Evolutionary conservation across 2,113 vertebrate genomes (phyloP).

Genomic region (Suricata suricatta): DNA sequence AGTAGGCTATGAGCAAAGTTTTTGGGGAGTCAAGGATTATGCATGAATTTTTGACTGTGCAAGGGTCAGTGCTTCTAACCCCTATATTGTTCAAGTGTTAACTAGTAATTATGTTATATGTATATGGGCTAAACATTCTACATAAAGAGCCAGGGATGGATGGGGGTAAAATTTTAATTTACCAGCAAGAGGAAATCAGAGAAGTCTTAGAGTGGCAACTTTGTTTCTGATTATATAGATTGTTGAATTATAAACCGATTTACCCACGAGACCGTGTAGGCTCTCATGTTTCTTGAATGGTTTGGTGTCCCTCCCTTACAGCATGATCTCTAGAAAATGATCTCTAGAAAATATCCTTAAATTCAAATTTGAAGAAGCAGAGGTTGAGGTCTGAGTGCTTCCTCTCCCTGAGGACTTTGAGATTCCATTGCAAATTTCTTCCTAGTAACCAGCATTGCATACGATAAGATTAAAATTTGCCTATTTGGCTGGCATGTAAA

Average conservation of each 20-base stretch:
- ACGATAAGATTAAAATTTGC: background rate
- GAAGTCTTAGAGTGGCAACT: background rate
- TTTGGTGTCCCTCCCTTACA: background rate
- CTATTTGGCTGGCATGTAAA: background rate
- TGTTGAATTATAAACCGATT: conserved; percentile 5
- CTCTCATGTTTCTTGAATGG: background rate
- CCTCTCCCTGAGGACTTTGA: background rate
- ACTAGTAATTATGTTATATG: background rate
- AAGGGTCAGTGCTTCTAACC: background rate
- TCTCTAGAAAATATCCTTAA: background rate
- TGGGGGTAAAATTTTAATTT: background rate
- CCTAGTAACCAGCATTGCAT: background rate
- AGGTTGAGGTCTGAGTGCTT: background rate
- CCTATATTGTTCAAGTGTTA: background rate
- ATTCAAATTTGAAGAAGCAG: background rate
- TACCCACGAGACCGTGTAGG: background rate
- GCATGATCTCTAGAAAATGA: background rate
- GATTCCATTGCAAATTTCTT: background rate
- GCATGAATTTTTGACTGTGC: background rate
- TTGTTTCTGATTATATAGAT: conserved; percentile 5
- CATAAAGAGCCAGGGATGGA: background rate
- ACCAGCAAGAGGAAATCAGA: background rate
- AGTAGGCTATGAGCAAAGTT: background rate
- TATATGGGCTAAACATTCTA: background rate
- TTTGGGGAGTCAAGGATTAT: background rate